A percentile compares a stretch with the other conserved stretches of the same genome.
Conservation (phyloP, 2,797 vertebrate species). For the Micropoecilia bifurca region DNA sequence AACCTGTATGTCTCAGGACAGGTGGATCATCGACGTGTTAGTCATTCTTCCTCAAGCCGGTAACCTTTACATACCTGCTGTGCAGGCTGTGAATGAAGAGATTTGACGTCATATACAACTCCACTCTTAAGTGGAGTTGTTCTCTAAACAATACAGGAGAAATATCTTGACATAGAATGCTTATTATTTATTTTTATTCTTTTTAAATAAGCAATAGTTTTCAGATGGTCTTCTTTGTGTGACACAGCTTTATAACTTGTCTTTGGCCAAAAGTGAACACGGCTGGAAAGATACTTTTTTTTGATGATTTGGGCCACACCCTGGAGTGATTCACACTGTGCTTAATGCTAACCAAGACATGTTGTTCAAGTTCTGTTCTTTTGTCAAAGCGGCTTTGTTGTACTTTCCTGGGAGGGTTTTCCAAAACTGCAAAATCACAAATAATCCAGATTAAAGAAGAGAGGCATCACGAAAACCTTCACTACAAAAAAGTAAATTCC, state of each 20-base stretch:
- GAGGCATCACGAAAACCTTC: background rate
- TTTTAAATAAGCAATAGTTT: background rate
- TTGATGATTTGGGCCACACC: background rate
- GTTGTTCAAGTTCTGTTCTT: background rate
- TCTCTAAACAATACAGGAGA: background rate
- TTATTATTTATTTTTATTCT: background rate
- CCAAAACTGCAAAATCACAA: background rate
- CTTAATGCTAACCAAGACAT: background rate
- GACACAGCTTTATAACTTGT: background rate
- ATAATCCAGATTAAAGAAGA: background rate
- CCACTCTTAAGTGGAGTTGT: background rate
- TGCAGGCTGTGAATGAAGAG: slow-evolving; percentile 10
- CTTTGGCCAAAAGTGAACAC: background rate
- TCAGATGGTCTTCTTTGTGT: background rate
- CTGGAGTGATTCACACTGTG: background rate
- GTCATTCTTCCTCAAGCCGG: slow-evolving; percentile 62
- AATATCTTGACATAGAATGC: background rate
- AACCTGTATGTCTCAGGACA: slow-evolving; percentile 44
- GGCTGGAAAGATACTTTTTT: background rate
- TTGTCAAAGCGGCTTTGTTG: background rate
- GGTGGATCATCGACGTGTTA: slow-evolving; percentile 31
- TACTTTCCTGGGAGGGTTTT: too few species aligned
- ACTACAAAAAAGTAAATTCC: background rate
- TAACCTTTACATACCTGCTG: slow-evolving; percentile 65
- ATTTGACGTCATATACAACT: background rate